These are phyloP conservation scores for Aegotheles bennettii DNA, from an alignment of 2,113 vertebrate genomes.

Conservation along the genomic window DNA sequence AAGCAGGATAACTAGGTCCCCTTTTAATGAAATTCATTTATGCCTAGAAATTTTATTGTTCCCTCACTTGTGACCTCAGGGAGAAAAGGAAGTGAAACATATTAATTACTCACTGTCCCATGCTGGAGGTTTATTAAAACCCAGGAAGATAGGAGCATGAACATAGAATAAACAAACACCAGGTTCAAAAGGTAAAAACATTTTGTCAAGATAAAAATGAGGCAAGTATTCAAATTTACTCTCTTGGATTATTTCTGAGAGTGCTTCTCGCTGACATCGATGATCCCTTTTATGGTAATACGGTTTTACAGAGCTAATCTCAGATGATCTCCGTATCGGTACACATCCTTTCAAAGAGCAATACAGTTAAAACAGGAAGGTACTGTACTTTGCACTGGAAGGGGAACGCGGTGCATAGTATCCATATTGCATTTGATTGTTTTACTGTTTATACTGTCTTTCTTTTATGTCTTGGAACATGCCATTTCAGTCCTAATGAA, in stretches of 20 bases:
- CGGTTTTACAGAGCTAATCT: background rate
- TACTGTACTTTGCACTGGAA: background rate
- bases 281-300: conserved; percentile 13
- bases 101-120: conserved; percentile 36
- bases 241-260: conserved; percentile 25
- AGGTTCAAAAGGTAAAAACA: conserved; percentile 31
- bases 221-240: conserved; percentile 28
- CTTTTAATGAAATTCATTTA: conserved; percentile 36
- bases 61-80: conserved; percentile 18
- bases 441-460: background rate
- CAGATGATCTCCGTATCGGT: background rate
- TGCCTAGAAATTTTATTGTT: conserved; percentile 22
- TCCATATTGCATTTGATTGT: background rate
- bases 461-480: background rate
- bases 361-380: background rate
- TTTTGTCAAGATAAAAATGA: conserved; percentile 49
- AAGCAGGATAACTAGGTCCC: conserved; percentile 19
- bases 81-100: conserved; percentile 27
- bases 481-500: background rate
- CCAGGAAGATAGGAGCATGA: background rate
- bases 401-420: background rate
- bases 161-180: conserved; percentile 35
- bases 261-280: background rate
- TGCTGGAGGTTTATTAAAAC: conserved; percentile 40
- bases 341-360: background rate